phyloP scores from a whole-genome alignment of 2,888 invertebrate genomes.

The Alviniconcha strummeri region DNA sequence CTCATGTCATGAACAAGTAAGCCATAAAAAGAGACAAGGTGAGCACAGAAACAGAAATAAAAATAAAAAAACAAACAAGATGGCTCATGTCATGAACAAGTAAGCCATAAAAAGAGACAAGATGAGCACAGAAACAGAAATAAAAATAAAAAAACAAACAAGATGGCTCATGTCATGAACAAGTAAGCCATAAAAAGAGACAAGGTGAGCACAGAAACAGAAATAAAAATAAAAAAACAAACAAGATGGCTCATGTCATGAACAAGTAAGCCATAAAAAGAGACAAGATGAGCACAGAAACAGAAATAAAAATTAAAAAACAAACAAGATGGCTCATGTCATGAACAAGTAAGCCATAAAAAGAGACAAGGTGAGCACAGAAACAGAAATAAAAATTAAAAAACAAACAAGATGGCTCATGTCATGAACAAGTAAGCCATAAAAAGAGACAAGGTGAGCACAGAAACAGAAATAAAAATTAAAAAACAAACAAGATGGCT shows the following conservation, averaged over 20 bases:
- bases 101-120: not conserved
- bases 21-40: not conserved
- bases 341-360: constrained; percentile 9
- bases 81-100: not conserved
- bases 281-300: constrained; percentile 11
- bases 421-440: constrained; percentile 2
- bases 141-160: too few relatives aligned
- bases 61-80: too few relatives aligned
- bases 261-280: not conserved
- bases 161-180: not conserved
- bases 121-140: constrained; percentile 13
- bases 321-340: not conserved
- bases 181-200: not conserved
- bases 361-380: constrained; percentile 1
- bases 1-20: not conserved
- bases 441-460: constrained; percentile 5
- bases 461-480: not conserved
- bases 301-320: not conserved
- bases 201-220: constrained; percentile 7
- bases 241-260: not conserved
- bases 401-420: not conserved
- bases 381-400: not conserved
- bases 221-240: not conserved
- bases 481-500: too few relatives aligned
- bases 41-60: not conserved